phyloP scores from a whole-genome alignment of 2,888 invertebrate genomes.

The Temnothorax unifasciatus region DNA sequence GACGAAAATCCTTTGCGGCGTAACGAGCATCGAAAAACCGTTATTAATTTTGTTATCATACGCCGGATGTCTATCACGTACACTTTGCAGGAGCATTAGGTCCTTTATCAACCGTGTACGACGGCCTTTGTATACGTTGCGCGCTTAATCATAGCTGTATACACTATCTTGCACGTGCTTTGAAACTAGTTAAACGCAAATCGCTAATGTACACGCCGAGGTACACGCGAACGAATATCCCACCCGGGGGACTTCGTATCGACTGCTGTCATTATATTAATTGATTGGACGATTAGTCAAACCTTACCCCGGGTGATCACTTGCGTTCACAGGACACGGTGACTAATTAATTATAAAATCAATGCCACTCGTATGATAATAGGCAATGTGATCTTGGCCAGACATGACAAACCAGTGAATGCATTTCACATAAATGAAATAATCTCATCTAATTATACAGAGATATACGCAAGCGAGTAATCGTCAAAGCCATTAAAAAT shows the following conservation, averaged over 20 bases:
- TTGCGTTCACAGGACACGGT: slow-evolving; percentile 29
- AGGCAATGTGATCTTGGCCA: not conserved
- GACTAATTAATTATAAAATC: slow-evolving; percentile 68
- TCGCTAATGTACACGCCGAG: slow-evolving; percentile 49
- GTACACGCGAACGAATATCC: slow-evolving; percentile 36
- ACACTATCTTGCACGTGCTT: slow-evolving; percentile 43
- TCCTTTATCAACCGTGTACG: slow-evolving; percentile 38
- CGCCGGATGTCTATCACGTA: slow-evolving; percentile 18
- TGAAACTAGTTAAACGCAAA: slow-evolving; percentile 52
- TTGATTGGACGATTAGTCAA: slow-evolving; percentile 62
- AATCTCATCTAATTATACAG: not conserved
- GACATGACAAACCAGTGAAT: not conserved
- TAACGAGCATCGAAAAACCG: slow-evolving; percentile 14
- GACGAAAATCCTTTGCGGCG: not conserved
- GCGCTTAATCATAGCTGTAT: slow-evolving; percentile 48
- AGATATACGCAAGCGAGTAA: not conserved
- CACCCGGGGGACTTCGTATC: slow-evolving; percentile 55
- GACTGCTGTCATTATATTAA: slow-evolving; percentile 65
- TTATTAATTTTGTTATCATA: slow-evolving; percentile 30
- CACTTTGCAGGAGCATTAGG: slow-evolving; percentile 1
- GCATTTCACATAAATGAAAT: not conserved
- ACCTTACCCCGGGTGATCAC: slow-evolving; percentile 35
- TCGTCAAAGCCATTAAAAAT: not conserved
- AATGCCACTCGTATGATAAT: slow-evolving; percentile 41
- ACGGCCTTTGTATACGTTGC: slow-evolving; percentile 22